A percentile compares a stretch with the other conserved stretches of the same genome.
These are phyloP conservation scores for Hydrocynus forskahlii DNA, from an alignment of 2,797 vertebrate species.

Conservation along the genomic window DNA sequence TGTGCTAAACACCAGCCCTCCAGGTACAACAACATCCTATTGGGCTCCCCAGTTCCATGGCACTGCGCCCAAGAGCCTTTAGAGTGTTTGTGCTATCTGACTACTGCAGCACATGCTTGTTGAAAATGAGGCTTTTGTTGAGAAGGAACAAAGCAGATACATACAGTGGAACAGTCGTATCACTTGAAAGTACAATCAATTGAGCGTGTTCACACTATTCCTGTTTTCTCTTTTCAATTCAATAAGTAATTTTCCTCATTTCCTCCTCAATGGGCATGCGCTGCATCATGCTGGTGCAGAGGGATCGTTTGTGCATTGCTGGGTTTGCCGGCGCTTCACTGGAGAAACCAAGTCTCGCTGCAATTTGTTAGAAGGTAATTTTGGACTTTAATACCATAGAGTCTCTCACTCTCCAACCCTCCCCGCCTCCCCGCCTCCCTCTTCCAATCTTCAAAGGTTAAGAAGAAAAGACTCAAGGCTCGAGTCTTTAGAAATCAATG, in stretches of 20 bases:
- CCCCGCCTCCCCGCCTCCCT: slow-evolving; percentile 4
- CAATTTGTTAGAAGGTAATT: slow-evolving; percentile 16
- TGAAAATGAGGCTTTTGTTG: slow-evolving; percentile 33
- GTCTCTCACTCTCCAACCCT: background rate
- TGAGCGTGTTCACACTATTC: slow-evolving; percentile 44
- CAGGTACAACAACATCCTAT: too few species aligned
- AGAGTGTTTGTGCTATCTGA: slow-evolving; percentile 6
- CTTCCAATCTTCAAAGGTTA: slow-evolving; percentile 33
- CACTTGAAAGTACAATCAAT: slow-evolving; percentile 69
- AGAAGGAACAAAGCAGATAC: slow-evolving; percentile 9
- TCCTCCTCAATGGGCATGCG: slow-evolving; percentile 31
- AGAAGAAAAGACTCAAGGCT: slow-evolving; percentile 3
- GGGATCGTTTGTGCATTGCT: slow-evolving; percentile 6
- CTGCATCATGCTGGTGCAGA: slow-evolving; percentile 1
- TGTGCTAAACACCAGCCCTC: too few species aligned
- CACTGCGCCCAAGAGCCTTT: background rate
- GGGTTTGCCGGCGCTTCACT: slow-evolving; percentile 15
- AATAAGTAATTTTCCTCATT: slow-evolving; percentile 37
- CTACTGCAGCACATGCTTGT: slow-evolving; percentile 11
- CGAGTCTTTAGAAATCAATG: slow-evolving; percentile 22
- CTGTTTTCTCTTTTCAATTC: slow-evolving; percentile 61
- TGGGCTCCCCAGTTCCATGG: background rate
- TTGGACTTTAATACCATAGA: slow-evolving; percentile 5
- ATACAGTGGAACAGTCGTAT: slow-evolving; percentile 15
- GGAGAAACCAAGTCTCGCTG: slow-evolving; percentile 30